Evolutionary conservation across 2,113 vertebrate species (phyloP).

Genomic region (Cettia cetti): DNA sequence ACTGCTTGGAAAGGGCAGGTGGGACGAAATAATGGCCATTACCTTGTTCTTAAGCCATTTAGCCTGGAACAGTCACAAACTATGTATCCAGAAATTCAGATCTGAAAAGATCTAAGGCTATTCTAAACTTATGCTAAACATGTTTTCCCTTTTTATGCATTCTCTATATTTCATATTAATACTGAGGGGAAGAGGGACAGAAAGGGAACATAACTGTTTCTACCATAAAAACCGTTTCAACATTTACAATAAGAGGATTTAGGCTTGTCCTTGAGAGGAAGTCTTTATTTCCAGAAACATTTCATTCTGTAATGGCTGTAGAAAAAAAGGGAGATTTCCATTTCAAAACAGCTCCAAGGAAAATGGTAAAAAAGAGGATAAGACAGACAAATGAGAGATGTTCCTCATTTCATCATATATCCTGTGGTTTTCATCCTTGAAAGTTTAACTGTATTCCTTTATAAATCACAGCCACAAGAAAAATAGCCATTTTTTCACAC

Average conservation of each 20-base stretch:
- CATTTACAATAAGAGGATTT: not conserved
- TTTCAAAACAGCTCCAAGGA: not conserved
- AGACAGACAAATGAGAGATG: not conserved
- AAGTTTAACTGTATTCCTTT: not conserved
- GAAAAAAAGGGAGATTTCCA: not conserved
- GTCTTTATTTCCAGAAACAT: constrained; percentile 1
- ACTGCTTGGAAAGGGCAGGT: accelerated
- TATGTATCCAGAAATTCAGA: not conserved
- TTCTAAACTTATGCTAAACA: not conserved
- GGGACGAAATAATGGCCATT: not conserved
- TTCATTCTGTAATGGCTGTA: not conserved
- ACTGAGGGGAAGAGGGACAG: accelerated
- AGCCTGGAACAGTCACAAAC: not conserved
- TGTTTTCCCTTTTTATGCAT: not conserved
- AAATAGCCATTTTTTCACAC: not conserved
- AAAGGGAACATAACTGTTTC: not conserved
- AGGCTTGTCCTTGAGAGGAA: not conserved
- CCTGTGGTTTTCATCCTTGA: not conserved
- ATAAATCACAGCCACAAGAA: not conserved
- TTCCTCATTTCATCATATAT: not conserved
- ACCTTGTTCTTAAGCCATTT: not conserved
- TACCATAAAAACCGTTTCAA: not conserved
- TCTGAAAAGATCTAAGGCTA: not conserved
- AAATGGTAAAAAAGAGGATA: not conserved
- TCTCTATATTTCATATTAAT: not conserved